Conservation (phyloP, 2,888 invertebrate genomes). For the Cephus spinipes region DNA sequence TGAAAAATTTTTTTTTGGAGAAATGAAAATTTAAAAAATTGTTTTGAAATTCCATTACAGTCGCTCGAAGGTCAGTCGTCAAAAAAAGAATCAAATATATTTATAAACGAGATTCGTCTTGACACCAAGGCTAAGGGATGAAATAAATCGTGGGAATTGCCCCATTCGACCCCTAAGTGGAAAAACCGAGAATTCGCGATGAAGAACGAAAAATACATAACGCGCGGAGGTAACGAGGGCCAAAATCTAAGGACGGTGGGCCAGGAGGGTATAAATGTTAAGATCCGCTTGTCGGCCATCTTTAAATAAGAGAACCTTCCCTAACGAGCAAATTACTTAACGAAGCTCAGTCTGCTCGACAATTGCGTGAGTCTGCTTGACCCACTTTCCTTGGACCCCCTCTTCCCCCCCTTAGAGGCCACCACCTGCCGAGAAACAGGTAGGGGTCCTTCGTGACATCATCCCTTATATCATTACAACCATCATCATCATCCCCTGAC, state of each 20-base stretch:
- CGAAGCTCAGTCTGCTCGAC: constrained; percentile 9
- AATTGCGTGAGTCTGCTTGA: constrained; percentile 2
- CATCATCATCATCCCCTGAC: neutral
- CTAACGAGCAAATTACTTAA: constrained; percentile 8
- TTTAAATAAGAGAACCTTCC: neutral
- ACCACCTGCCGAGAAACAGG: neutral
- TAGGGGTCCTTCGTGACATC: neutral
- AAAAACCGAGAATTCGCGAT: neutral
- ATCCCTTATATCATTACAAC: neutral
- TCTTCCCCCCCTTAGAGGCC: neutral
- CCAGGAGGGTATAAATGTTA: neutral
- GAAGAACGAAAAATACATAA: neutral
- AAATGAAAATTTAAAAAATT: neutral
- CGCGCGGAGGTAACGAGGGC: neutral
- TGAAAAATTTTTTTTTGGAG: neutral
- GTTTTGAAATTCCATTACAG: neutral
- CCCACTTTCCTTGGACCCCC: constrained; percentile 1
- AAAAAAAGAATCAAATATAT: neutral
- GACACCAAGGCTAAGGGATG: neutral
- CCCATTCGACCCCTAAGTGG: neutral
- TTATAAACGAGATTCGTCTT: neutral
- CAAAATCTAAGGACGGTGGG: neutral
- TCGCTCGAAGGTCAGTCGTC: neutral
- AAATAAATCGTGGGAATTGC: neutral
- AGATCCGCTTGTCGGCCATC: neutral